These are phyloP conservation scores for Anthrax anthrax DNA, from an alignment of 2,888 invertebrate genomes.

Conservation along the genomic window DNA sequence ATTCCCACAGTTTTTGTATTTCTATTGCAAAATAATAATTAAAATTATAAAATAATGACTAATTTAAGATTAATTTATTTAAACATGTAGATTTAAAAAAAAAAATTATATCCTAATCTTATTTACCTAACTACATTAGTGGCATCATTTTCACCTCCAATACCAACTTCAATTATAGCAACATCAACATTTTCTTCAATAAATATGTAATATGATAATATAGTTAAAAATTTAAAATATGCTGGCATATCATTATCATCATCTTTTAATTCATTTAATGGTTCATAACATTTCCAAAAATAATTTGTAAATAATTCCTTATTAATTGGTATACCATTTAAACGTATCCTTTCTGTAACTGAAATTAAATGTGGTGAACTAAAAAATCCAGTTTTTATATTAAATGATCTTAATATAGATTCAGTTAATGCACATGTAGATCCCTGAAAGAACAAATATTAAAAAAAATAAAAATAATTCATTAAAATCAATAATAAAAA, in stretches of 20 bases:
- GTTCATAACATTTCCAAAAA: constrained; percentile 70
- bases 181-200: constrained; percentile 76
- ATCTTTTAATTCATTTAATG: constrained; percentile 40
- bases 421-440: constrained; percentile 91
- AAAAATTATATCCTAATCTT: background rate
- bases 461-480: no score
- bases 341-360: constrained; percentile 79
- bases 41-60: no score
- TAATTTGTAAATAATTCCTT: constrained; percentile 57
- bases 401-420: constrained; percentile 68
- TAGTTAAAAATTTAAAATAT: constrained; percentile 89
- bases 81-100: background rate
- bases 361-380: constrained; percentile 92
- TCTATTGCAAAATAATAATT: no score
- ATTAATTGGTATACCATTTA: constrained; percentile 67
- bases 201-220: constrained; percentile 83
- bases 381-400: constrained; percentile 82
- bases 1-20: constrained; percentile 79
- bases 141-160: constrained; percentile 87
- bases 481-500: no score
- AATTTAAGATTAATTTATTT: background rate
- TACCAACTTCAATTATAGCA: constrained; percentile 90
- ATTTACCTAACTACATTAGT: constrained; percentile 76
- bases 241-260: constrained; percentile 64
- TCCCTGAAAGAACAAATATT: constrained; percentile 36